These are phyloP conservation scores for Clarias platycephalus DNA, from an alignment of 2,797 vertebrate species.

Conservation along the genomic window DNA sequence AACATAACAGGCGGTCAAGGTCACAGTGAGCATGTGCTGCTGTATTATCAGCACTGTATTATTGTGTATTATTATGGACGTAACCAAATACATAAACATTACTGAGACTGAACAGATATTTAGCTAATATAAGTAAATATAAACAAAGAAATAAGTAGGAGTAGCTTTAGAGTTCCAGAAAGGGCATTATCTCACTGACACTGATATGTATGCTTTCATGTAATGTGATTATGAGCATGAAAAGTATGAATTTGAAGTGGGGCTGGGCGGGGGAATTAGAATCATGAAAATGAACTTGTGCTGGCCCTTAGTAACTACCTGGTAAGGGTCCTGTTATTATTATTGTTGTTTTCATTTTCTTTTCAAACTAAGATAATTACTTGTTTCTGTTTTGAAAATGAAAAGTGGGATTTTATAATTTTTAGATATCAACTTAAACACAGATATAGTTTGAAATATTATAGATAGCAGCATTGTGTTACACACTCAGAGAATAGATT, in stretches of 20 bases:
- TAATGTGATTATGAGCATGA: not conserved
- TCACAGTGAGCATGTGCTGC: constrained; percentile 43
- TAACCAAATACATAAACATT: not conserved
- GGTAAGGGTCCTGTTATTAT: not conserved
- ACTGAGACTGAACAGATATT: not conserved
- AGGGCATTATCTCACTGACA: not conserved
- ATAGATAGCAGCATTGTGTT: not conserved
- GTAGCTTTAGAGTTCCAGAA: not conserved
- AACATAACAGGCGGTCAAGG: constrained; percentile 50
- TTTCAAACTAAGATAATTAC: not conserved
- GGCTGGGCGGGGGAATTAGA: no score
- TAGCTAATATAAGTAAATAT: not conserved
- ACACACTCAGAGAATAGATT: no score
- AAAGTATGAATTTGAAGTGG: not conserved
- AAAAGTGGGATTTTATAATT: not conserved
- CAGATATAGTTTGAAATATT: not conserved
- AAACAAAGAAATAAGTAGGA: not conserved
- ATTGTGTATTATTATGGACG: constrained; percentile 6
- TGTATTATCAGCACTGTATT: constrained; percentile 1
- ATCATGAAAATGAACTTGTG: not conserved
- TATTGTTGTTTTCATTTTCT: no score
- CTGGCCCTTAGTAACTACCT: not conserved
- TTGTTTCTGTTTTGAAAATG: not conserved
- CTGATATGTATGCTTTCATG: not conserved
- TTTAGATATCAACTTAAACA: not conserved